Conservation (phyloP, 2,113 vertebrate species). For the Cyprinodon brontotheroides region DNA sequence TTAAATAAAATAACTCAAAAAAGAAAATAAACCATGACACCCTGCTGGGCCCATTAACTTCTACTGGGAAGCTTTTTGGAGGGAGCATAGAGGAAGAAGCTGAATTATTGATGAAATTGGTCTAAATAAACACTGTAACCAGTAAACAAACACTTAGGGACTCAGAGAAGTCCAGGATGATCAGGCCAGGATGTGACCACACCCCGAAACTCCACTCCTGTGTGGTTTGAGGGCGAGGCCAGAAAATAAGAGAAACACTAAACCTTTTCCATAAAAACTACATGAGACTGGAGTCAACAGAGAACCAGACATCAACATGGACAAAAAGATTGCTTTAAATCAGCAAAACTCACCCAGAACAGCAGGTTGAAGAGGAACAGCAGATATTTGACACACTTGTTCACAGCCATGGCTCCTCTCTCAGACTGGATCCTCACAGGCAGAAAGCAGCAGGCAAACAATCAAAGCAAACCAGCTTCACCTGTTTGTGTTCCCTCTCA, state of each 20-base stretch:
- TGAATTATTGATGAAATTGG: background rate
- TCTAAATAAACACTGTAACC: background rate
- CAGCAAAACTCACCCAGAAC: conserved; percentile 86
- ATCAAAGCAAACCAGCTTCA: conserved; percentile 14
- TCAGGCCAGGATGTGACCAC: background rate
- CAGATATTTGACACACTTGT: conserved; percentile 84
- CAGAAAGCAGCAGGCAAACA: background rate
- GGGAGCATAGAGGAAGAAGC: background rate
- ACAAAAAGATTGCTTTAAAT: background rate
- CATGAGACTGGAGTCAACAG: too few species aligned
- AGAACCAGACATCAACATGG: too few species aligned
- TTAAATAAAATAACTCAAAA: too few species aligned
- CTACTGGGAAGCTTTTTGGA: background rate
- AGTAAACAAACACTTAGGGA: background rate
- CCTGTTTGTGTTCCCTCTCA: background rate
- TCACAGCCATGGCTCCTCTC: conserved; percentile 84
- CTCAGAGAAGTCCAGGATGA: background rate
- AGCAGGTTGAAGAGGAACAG: conserved; percentile 93
- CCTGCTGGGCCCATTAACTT: background rate
- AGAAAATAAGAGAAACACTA: background rate
- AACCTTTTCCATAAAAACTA: conserved; percentile 23
- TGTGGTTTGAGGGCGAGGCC: conserved; percentile 27
- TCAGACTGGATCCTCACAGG: background rate
- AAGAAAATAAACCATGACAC: background rate
- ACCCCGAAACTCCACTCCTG: conserved; percentile 43